Conservation (phyloP, 2,113 vertebrate species). For the Serinus canaria region DNA sequence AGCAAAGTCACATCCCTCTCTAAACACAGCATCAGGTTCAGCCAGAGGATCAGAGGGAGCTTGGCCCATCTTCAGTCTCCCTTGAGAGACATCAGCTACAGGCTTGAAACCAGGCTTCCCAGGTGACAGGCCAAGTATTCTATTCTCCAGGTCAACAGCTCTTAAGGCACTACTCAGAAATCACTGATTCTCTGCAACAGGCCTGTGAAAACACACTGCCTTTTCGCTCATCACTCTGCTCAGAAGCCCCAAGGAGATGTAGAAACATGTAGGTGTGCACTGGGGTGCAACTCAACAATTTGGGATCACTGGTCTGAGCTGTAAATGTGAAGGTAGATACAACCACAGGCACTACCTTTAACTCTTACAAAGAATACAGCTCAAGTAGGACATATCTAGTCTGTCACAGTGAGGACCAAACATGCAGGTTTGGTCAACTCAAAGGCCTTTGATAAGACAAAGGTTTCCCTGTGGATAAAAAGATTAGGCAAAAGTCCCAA, state of each 20-base stretch:
- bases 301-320: background rate
- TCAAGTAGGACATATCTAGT: accelerated
- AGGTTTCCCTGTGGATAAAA: background rate
- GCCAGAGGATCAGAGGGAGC: background rate
- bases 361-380: background rate
- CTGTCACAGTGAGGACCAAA: background rate
- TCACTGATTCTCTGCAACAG: background rate
- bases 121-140: background rate
- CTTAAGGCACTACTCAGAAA: background rate
- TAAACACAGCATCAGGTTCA: background rate
- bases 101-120: background rate
- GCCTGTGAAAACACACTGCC: background rate
- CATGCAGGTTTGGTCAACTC: background rate
- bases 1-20: background rate
- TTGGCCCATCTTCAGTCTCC: background rate
- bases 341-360: background rate
- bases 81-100: background rate
- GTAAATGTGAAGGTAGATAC: background rate
- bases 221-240: background rate
- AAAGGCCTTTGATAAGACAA: background rate
- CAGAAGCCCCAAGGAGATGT: background rate
- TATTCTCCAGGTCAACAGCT: background rate
- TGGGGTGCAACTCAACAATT: background rate
- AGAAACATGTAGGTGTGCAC: background rate
- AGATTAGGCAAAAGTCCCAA: background rate